Percentiles rank a stretch among this genome's conserved stretches.
Conservation (phyloP, 2,888 invertebrate species). For the Trimorus sp. region DNA sequence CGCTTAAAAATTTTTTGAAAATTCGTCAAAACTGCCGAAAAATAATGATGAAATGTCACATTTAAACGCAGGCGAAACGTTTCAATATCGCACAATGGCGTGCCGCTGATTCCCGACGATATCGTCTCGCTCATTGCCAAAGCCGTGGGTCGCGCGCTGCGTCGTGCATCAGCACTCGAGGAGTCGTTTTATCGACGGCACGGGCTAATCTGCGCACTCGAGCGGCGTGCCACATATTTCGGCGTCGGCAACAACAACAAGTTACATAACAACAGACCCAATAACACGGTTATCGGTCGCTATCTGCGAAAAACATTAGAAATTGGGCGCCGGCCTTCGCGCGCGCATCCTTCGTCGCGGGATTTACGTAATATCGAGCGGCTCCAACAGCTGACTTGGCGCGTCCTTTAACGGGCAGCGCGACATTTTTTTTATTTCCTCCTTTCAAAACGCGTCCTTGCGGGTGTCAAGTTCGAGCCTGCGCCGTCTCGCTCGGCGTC, state of each 20-base stretch:
- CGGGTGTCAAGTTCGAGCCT: slow-evolving; percentile 80
- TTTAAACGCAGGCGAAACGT: too few species aligned
- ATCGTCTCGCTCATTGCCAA: too few species aligned
- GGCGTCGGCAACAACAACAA: slow-evolving; percentile 46
- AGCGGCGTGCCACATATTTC: slow-evolving; percentile 32
- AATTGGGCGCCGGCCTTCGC: slow-evolving; percentile 38
- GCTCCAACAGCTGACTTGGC: slow-evolving; percentile 72
- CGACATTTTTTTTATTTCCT: slow-evolving; percentile 77
- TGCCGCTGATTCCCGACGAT: too few species aligned
- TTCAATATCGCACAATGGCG: too few species aligned
- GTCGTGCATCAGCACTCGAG: background rate
- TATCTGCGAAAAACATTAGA: slow-evolving; percentile 45
- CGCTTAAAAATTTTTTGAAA: too few species aligned
- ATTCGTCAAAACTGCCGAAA: too few species aligned
- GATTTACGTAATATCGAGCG: slow-evolving; percentile 65
- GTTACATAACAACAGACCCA: slow-evolving; percentile 44
- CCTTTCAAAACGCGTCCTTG: slow-evolving; percentile 81
- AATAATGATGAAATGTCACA: too few species aligned
- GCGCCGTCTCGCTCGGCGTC: slow-evolving; percentile 53
- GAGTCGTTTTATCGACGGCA: background rate
- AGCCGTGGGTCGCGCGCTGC: background rate
- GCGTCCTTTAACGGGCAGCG: slow-evolving; percentile 78
- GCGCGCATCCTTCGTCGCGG: slow-evolving; percentile 49
- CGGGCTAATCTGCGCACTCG: slow-evolving; percentile 25
- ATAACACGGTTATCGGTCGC: slow-evolving; percentile 47